Evolutionary conservation across 2,888 invertebrate species (phyloP), one percentile per base, ranked within the genome.

Genomic region (Rhogogaster chlorosoma): DNA sequence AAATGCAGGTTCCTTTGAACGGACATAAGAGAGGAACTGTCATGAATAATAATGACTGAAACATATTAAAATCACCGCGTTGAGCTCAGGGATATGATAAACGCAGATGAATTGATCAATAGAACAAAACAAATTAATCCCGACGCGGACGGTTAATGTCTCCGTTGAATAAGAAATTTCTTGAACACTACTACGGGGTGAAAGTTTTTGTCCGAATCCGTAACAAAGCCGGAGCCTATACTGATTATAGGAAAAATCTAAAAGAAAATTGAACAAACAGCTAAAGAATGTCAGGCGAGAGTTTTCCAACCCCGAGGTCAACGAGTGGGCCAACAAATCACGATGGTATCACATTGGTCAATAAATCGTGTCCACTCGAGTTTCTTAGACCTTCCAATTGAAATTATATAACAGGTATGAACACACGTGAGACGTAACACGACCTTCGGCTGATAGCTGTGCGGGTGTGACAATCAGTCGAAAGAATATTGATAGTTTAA

Each of bases 401-500:
- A 53, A 49, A 70, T 83, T 83, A 42, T 83, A 83, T 83, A 83
- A 83, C 45, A 49, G 22, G 18, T 53, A 29, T 83, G 64, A 83
- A 80, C 67, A 70, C 42, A 83, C 32, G 64, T 83, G 45, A 45
- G 67, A 83, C 83, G 83, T 83, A 83, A 83, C 29, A 67, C 70
- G 83, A 83, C 83, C 83, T 83, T 83, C 83, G 83, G 32, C 3
- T 42, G 80, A 83, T 67, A 67, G 42, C 83, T 45, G 61, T 38
- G 67, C 83, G 67, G 83, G 64, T 67, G 83, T 26, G 26, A 83
- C 67, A 83, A 84, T 84, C 84, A 77, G 82, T 82, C 71, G 70
- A 42, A 67, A 38, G 38, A 78, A 77, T 67, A 85, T 71, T 80
- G 84, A 78, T 80, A 71, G 49, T 82, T 57, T n/a, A 71, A 80